These are phyloP conservation scores for Tricholauxania praeusta DNA, from an alignment of 2,888 invertebrate species.

Conservation along the genomic window DNA sequence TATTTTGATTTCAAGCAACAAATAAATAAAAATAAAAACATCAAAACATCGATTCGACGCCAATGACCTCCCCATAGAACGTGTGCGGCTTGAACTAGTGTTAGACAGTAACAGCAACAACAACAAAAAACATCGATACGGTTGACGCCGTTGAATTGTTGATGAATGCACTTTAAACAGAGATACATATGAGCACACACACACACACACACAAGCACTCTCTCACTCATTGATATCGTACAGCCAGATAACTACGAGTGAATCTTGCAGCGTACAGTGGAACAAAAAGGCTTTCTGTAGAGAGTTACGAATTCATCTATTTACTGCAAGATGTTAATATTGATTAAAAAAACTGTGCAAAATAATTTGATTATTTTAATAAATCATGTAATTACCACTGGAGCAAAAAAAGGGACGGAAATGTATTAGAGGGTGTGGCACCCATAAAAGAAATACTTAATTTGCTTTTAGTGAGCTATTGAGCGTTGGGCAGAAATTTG, in stretches of 20 bases:
- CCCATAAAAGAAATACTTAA: too few relatives aligned
- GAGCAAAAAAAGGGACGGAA: too few relatives aligned
- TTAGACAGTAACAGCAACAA: neutral
- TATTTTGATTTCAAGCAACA: neutral
- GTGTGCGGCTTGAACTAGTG: constrained; percentile 5
- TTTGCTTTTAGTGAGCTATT: too few relatives aligned
- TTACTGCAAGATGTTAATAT: too few relatives aligned
- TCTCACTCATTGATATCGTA: neutral
- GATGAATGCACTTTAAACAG: constrained; percentile 27
- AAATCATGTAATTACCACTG: too few relatives aligned
- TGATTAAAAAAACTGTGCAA: too few relatives aligned
- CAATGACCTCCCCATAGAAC: constrained; percentile 25
- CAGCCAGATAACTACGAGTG: neutral
- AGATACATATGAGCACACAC: constrained; percentile 23
- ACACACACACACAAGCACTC: constrained; percentile 7
- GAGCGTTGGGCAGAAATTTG: too few relatives aligned
- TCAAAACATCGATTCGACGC: constrained; percentile 4
- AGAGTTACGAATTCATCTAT: too few relatives aligned
- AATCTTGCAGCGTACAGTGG: neutral
- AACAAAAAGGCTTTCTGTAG: too few relatives aligned
- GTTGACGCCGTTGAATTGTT: constrained; percentile 23
- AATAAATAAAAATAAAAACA: neutral
- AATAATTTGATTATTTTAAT: too few relatives aligned
- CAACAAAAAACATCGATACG: neutral
- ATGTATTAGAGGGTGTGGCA: too few relatives aligned